Base-by-base conservation (phyloP, 1,140 invertebrate genomes). In the Thalassaphorura encarpata region DNA sequence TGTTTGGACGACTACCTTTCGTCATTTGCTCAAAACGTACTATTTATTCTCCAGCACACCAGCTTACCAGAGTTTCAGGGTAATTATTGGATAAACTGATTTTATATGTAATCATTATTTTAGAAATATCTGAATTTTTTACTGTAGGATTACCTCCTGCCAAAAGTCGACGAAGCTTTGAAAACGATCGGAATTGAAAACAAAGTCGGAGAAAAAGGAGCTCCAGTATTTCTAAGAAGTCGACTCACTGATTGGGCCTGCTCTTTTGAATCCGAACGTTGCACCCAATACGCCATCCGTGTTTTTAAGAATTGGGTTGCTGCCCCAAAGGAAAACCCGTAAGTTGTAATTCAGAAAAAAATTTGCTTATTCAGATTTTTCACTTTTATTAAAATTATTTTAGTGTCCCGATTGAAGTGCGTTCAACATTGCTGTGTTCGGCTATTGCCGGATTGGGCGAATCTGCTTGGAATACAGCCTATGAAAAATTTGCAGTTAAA, bases 241-340 rank as follows among this genome's bases (percentile, higher is more conserved):
- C 47, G 46, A 39, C 53, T 62, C 15, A 29, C 59, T 19, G 47
- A 52, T 31, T 59, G 52, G 56, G 56, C 61, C 13, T 62, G 61
- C 36, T 16, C 31, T n/a, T 33, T 62, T 0, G 57, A 51, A 15
- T 41, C 18, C 23, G 1, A 21, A 3, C 3, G 24, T 27, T 62
- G 61, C 31, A 5, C 28, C 1, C 39, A 48, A 19, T 52, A 55
- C 23, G 49, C 56, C 3, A 52, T 39, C 13, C 4, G 23, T 16
- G 28, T 59, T 2, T 45, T 56, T 23, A 36, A 31, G 1, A 15
- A 56, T 27, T 62, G 56, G 56, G 21, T 27, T 28, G 18, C 11
- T 19, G 16, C 41, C 39, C 53, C 53, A n/a, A 24, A 28, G 26
- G 27, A 13, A 3, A 59, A 59, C 54, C 49, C 53, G 47, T 58